Percentiles rank a stretch among this genome's conserved stretches.
Conservation (phyloP, 2,797 vertebrate genomes). For the Pipistrellus pygmaeus region DNA sequence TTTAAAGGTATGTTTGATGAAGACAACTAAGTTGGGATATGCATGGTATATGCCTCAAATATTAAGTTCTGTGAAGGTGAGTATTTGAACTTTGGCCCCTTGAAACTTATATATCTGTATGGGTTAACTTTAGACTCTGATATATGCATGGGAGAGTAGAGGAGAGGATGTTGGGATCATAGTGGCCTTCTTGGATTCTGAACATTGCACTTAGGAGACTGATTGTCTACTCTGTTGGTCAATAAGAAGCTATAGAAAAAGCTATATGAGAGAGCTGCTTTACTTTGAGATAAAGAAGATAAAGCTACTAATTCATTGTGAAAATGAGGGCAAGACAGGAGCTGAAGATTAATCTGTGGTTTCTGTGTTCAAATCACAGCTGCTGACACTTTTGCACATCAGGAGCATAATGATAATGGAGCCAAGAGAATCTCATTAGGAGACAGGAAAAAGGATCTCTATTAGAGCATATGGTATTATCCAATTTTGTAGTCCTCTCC, state of each 20-base stretch:
- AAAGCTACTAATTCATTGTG: neutral
- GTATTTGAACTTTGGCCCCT: neutral
- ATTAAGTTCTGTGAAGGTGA: neutral
- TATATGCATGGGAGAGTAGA: neutral
- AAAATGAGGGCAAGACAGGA: neutral
- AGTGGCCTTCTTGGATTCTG: neutral
- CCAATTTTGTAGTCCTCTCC: neutral
- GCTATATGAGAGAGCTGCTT: neutral
- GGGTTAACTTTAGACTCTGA: neutral
- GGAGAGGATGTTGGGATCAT: neutral
- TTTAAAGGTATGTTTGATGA: neutral
- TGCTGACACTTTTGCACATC: neutral
- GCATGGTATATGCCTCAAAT: rapidly evolving
- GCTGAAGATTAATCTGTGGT: conserved; percentile 34
- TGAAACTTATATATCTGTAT: neutral
- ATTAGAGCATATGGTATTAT: neutral
- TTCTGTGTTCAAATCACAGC: conserved; percentile 33
- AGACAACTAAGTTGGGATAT: neutral
- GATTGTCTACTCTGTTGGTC: neutral
- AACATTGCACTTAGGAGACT: neutral
- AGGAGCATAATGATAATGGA: neutral
- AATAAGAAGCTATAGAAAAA: neutral
- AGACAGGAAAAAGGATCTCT: neutral
- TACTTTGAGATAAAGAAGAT: neutral
- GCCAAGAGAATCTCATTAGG: neutral